Base-by-base conservation (phyloP, 2,888 invertebrate genomes). In the Epistrophe grossulariae region DNA sequence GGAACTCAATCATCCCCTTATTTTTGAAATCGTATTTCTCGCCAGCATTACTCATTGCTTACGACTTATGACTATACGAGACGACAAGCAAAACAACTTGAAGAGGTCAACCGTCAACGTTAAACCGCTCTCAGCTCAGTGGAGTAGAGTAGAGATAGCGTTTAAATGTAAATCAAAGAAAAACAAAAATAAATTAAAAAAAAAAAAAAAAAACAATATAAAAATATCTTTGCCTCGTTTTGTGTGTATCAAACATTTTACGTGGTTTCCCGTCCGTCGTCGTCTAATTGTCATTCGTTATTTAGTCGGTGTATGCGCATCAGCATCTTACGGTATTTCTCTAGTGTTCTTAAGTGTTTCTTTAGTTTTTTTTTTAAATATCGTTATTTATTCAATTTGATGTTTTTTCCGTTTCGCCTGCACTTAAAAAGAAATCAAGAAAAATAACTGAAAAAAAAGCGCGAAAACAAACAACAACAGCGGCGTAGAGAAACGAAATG, bases 231-330 rank as follows among this genome's bases (percentile, higher is more conserved):
- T 52, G 77, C 72, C 62, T 73, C 2, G 43, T 28, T 60, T 78
- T 68, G 55, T 79, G 87, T 83, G 82, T 83, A 87, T 87, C 87
- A 87, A 87, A 87, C 87, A 87, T 87, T 87, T 87, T 77, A 48
- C 71, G 83, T 87, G 82, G 82, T 85, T 85, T 60, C 59, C 79
- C 79, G 59, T 79, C 74, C 31, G 45, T 31, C 31, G 45, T 31
- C 48, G 66, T 66, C 11, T 19, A 50, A 72, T 83, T 83, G 79
- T 76, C 83, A 83, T 82, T 79, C 74, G 71, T 66, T 43, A 43
- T 43, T 71, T 76, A 66, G 74, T 83, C 79, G 79, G 87, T 82
- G 83, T 87, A 80, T 83, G 87, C 87, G 87, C 87, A 87, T 83
- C 83, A 87, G 83, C 82, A 87, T 87, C 87, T 79, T 66, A 87